Evolutionary conservation across 2,888 invertebrate species (phyloP), one percentile per base, ranked within the genome.

Genomic region (Thymelicus acteon): DNA sequence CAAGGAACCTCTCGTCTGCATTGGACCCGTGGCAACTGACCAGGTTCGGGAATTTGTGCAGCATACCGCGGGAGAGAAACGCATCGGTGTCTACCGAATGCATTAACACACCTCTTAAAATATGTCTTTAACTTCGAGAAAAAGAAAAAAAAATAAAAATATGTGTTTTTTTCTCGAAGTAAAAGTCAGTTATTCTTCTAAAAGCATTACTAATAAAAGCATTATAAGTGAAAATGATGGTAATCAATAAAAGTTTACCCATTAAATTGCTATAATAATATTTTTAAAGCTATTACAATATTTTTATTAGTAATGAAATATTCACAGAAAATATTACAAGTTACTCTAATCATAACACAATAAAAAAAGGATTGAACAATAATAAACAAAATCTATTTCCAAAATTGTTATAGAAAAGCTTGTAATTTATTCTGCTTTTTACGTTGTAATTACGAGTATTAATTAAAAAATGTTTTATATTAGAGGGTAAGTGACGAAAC

Each of bases 1-100:
- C 95, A 97, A 97, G 85, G 98, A 98, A 82, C 97, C 98, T 0
- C 93, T 97, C 62, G 96, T 97, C 24, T 98, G 98, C 94, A 97
- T 98, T 82, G 98, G 97, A 0, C 97, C 97, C 0, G 97, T 97
- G 0, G 97, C 97, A 7, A 95, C 96, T 2, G 97, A 97, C 81
- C 97, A 97, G 85, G 95, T 97, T 70, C 91, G 92, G 60, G 93
- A 94, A 72, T 94, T 94, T 71, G 95, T 97, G 0, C 96, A 97
- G 81, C 97, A 97, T 84, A 97, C 97, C 6, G 96, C 97, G 64
- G 97, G 97, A 2, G 97, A 97, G 81, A 97, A 97, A 82, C 95
- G 97, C 77, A 95, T 97, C 74, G 97, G 97, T 12, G 94, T 95
- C 12, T 96, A 94, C 86, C 92, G 95, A 80, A 87, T 93, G 73